phyloP scores from a whole-genome alignment of 2,797 vertebrate species.

The Cossypha niveicapilla region DNA sequence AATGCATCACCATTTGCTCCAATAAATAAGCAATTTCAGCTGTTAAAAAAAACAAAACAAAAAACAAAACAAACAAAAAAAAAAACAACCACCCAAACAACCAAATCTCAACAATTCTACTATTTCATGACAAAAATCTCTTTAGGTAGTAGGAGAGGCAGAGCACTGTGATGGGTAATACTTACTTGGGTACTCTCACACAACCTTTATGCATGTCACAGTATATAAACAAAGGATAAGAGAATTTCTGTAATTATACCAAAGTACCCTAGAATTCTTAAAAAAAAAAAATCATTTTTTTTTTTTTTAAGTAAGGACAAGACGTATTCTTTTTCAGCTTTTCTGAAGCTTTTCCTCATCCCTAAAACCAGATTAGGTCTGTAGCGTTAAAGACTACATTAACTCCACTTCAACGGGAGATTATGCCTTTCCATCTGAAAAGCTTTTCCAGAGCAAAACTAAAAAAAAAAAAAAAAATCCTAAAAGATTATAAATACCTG shows the following conservation, averaged over 20 bases:
- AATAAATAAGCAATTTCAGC: not conserved
- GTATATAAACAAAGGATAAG: not conserved
- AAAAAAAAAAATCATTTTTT: too few species aligned
- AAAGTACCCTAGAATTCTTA: not conserved
- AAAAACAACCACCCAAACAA: too few species aligned
- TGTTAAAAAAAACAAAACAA: rapidly evolving
- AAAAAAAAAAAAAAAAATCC: not conserved
- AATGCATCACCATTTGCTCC: not conserved
- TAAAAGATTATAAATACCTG: not conserved
- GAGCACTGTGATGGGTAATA: not conserved
- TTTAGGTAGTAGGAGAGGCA: not conserved
- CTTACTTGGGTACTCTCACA: not conserved
- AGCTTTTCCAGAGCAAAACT: not conserved
- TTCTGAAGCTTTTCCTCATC: not conserved
- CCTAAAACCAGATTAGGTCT: not conserved
- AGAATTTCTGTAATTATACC: not conserved
- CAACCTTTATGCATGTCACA: not conserved
- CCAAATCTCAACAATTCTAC: too few species aligned
- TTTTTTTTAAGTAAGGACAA: rapidly evolving
- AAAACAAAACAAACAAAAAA: too few species aligned
- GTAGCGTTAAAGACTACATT: not conserved
- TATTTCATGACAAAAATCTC: not conserved
- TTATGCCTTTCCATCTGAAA: not conserved
- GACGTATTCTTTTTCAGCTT: too few species aligned
- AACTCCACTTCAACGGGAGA: rapidly evolving